Evolutionary conservation across 1,140 invertebrate genomes (phyloP).

Genomic region (Harpegnathos saltator): DNA sequence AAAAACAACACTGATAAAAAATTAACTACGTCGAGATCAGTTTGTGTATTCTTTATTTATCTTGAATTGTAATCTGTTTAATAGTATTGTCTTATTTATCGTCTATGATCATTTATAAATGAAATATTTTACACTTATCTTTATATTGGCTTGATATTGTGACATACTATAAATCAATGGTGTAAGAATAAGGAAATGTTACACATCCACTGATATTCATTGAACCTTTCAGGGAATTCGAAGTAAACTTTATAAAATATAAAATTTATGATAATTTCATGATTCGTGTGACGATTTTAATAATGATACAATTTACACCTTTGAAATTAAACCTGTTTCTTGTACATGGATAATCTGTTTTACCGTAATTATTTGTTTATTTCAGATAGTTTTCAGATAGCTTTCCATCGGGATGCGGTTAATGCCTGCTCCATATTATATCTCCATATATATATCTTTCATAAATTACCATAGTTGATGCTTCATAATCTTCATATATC

Average conservation of each 20-base stretch:
- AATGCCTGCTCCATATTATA: conserved; percentile 82
- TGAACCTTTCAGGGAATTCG: conserved; percentile 71
- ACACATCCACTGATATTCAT: conserved; percentile 47
- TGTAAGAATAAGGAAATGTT: conserved; percentile 75
- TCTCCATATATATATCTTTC: conserved; percentile 81
- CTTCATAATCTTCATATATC: conserved; percentile 76
- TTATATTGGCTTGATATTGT: conserved; percentile 74
- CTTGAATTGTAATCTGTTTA: conserved; percentile 3
- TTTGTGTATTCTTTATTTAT: neutral
- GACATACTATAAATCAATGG: conserved; percentile 75
- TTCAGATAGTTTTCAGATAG: conserved; percentile 86
- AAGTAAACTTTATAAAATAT: conserved; percentile 53
- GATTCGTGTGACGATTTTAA: conserved; percentile 62
- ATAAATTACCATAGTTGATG: conserved; percentile 78
- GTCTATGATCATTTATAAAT: conserved; percentile 7
- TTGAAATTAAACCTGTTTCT: conserved; percentile 73
- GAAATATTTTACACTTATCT: conserved; percentile 41
- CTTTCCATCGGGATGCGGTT: conserved; percentile 84
- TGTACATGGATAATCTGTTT: conserved; percentile 65
- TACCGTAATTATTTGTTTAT: conserved; percentile 84
- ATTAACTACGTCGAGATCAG: too few species aligned
- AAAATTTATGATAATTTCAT: conserved; percentile 66
- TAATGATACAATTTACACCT: conserved; percentile 78
- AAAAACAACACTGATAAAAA: neutral
- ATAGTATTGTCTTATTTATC: conserved; percentile 1